A percentile compares a stretch with the other conserved stretches of the same genome.
phyloP scores from a whole-genome alignment of 35 echinoderm and acorn worm species.

The Lytechinus variegatus region DNA sequence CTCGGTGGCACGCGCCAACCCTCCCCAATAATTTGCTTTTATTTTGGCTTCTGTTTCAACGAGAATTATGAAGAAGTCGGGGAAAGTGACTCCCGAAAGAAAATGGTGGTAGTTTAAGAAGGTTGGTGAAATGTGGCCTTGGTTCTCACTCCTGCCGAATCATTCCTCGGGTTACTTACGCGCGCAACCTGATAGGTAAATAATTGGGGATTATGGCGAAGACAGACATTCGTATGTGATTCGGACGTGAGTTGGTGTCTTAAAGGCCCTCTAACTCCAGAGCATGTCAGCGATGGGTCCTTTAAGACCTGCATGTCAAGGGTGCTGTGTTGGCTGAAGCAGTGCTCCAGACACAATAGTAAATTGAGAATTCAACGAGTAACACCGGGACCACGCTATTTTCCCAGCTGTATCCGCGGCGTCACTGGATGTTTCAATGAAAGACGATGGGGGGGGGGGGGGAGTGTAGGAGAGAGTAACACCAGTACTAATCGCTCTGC shows the following conservation, averaged over 20 bases:
- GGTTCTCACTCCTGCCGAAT: not conserved
- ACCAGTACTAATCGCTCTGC: too few species aligned
- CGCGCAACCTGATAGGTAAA: not conserved
- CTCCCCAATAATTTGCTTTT: not conserved
- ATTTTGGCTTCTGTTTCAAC: not conserved
- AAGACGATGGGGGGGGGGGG: not conserved
- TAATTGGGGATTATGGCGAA: not conserved
- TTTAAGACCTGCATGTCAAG: not conserved
- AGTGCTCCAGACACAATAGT: not conserved
- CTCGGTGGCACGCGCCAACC: not conserved
- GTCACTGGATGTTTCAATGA: not conserved
- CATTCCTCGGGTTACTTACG: not conserved
- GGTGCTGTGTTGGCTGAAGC: not conserved
- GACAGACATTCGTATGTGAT: constrained; percentile 4
- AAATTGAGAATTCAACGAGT: not conserved
- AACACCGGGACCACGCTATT: not conserved
- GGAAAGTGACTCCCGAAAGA: not conserved
- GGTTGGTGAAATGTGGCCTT: not conserved
- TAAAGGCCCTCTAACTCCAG: not conserved
- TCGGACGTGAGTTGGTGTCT: not conserved
- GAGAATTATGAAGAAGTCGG: not conserved
- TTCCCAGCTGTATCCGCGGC: not conserved
- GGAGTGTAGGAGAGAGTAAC: too few species aligned
- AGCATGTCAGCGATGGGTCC: not conserved
- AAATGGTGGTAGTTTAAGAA: not conserved